Evolutionary conservation across 1,140 invertebrate genomes (phyloP), one percentile per base, ranked within the genome.

Genomic region (Drosophila teissieri): DNA sequence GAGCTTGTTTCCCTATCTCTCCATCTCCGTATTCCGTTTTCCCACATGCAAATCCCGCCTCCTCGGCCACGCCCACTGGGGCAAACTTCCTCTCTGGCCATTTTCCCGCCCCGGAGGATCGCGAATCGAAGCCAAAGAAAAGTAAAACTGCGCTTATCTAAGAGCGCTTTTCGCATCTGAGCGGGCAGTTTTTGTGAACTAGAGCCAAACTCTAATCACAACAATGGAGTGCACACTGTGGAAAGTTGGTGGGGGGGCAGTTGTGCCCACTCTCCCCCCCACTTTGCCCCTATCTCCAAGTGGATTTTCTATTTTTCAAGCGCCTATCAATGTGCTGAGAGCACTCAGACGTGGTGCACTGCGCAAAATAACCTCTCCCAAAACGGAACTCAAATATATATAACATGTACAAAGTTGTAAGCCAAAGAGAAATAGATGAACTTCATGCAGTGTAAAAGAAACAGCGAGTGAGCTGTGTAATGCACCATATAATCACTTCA

Each of bases 141-240:
- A 52, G 69, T 61, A 45, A 73, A 73, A 45, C 39, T 40, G 2
- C 11, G 49, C 57, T 55, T 73, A 73, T 73, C 72, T 55, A 52
- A 22, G 39, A 19, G 31, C 31, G 8, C 19, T 31, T 52, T 49
- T 64, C 55, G 51, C 60, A 74, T 74, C 69, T 46, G 10, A 67
- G 12, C 57, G 22, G 6, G n/a, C 52, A 31, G 7, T 73, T 53
- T 61, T 53, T 39, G 14, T 70, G 19, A 37, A 14, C 36, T 37
- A 12, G 24, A 45, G 74, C 63, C 54, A 42, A 85, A 79, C 79
- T 86, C 55, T 79, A 86, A 86, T 83, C 76, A 63, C 69, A 69
- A 86, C 79, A 86, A 86, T 86, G 83, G 83, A 88, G 88, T 73
- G 79, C 88, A 80, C 75, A 86, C 73, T 76, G 83, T 82, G 79